Conservation (phyloP, 2,113 vertebrate genomes). For the Calonectris borealis region DNA sequence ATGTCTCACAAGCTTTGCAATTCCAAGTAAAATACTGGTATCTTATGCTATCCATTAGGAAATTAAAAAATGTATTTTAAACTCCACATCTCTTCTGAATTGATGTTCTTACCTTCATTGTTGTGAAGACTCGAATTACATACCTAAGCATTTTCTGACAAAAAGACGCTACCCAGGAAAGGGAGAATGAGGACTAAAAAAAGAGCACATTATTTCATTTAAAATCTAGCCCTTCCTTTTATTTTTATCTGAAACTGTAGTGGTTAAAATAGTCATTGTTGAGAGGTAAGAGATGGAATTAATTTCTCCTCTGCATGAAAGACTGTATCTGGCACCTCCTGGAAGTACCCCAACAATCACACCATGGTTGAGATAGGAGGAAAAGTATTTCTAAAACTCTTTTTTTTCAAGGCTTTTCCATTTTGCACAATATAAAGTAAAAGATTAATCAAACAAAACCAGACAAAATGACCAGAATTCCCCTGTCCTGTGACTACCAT, state of each 20-base stretch:
- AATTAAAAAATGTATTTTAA: not conserved
- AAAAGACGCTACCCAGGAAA: not conserved
- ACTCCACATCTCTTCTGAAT: not conserved
- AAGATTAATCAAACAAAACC: not conserved
- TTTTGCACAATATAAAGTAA: not conserved
- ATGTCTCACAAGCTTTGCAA: not conserved
- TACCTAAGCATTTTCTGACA: not conserved
- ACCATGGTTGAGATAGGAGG: not conserved
- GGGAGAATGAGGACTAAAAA: not conserved
- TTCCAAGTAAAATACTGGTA: not conserved
- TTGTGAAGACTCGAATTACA: not conserved
- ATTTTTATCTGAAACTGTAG: not conserved
- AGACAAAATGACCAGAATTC: not conserved
- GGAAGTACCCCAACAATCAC: not conserved
- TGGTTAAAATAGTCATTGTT: not conserved
- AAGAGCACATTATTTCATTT: not conserved
- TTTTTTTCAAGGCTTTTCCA: not conserved
- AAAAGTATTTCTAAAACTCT: not conserved
- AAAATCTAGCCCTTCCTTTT: not conserved
- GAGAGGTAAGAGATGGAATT: not conserved
- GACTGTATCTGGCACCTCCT: not conserved
- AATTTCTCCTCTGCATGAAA: not conserved
- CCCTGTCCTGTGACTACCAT: not conserved
- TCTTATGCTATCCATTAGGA: not conserved
- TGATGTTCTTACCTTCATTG: not conserved